Base-by-base conservation (phyloP, 1,140 invertebrate species). In the Achroia grisella region DNA sequence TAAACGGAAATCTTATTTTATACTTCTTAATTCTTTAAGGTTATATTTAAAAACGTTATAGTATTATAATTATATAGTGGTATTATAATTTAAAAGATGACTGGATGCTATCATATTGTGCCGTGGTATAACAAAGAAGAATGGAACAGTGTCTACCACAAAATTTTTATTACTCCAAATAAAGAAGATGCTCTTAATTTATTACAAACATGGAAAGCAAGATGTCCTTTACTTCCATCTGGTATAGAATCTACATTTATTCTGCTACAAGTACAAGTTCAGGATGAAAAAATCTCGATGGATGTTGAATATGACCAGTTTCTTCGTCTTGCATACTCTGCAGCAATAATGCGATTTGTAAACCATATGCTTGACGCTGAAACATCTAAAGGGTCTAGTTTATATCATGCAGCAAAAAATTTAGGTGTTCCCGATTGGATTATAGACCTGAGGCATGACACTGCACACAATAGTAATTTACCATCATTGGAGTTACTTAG, bases 211-310 rank as follows among this genome's bases (percentile, higher is more conserved):
- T 92, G 91, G 91, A 91, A 91, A 81, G 65, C 87, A 14, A 85
- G 91, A 47, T 88, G 88, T 45, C 88, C 89, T n/a, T 87, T 88
- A 48, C 62, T 93, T 48, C 90, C 91, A 9, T 87, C 89, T 15
- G 91, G 90, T 1, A 87, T 92, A 12, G 91, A 93, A 62, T 90
- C 90, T 12, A 91, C 91, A 2, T 63, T 91, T 23, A 86, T 82
- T 11, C 68, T 93, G 31, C 63, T 92, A n/a, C 88, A 92, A 78
- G 90, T 91, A n/a, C 39, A 60, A 15, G 12, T 72, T 14, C 66
- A 81, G 52, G 82, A 87, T 58, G 15, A 52, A 8, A 60, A 62
- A 39, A 44, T 27, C 10, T 14, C 30, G 4, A 31, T 54, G 5
- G 48, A 63, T 54, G 34, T 33, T 9, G 39, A 36, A 9, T 70